phyloP scores from a whole-genome alignment of 2,113 vertebrate species.

The Lepus timidus region DNA sequence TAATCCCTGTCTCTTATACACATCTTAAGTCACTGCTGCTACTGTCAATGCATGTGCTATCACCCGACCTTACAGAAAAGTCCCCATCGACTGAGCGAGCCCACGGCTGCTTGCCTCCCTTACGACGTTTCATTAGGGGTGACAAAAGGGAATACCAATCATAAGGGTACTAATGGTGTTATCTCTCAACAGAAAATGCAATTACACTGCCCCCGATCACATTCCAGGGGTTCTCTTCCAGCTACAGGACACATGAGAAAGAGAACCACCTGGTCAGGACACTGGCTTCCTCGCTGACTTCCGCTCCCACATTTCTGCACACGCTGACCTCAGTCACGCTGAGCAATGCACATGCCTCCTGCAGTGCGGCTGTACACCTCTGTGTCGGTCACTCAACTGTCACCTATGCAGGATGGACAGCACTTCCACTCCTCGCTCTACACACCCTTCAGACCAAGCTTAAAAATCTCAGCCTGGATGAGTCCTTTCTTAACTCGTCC shows the following conservation, averaged over 20 bases:
- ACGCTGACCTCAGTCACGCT: neutral
- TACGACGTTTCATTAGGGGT: neutral
- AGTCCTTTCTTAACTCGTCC: neutral
- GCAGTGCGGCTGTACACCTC: neutral
- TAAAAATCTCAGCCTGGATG: neutral
- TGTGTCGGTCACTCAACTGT: neutral
- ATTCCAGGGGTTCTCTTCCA: neutral
- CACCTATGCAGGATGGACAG: neutral
- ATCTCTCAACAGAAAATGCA: slow-evolving; percentile 16
- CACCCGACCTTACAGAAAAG: neutral
- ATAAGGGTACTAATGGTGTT: neutral
- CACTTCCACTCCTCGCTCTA: neutral
- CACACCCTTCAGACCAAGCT: neutral
- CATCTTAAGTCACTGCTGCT: neutral
- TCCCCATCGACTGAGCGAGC: neutral
- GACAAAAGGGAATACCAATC: neutral
- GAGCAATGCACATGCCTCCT: neutral
- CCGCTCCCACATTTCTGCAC: neutral
- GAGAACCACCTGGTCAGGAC: neutral
- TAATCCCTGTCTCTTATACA: too few species aligned
- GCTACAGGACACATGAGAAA: neutral
- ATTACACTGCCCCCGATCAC: neutral
- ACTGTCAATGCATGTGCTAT: slow-evolving; percentile 6
- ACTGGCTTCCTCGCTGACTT: neutral
- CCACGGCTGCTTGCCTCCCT: neutral